Evolutionary conservation across 1,140 invertebrate genomes (phyloP).

Genomic region (Andricus grossulariae): DNA sequence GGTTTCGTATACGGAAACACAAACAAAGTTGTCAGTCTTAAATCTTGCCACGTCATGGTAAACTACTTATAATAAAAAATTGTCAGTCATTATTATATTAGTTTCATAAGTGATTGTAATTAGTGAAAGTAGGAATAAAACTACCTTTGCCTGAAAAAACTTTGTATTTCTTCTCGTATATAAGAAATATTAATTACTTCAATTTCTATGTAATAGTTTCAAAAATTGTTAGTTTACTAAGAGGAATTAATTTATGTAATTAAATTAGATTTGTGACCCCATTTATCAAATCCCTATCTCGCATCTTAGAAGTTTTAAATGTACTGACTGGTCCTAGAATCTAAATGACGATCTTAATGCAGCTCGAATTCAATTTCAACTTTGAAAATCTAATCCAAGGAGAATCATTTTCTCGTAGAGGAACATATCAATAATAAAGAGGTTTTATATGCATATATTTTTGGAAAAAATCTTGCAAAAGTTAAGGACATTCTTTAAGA

Average conservation of each 20-base stretch:
- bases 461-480: no score
- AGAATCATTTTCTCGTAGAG: neutral
- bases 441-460: neutral
- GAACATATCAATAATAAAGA: neutral
- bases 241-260: neutral
- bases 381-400: neutral
- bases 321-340: neutral
- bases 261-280: constrained; percentile 4
- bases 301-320: constrained; percentile 15
- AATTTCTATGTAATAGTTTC: neutral
- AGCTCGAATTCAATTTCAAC: constrained; percentile 5
- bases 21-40: neutral
- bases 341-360: constrained; percentile 17
- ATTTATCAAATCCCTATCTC: constrained; percentile 14
- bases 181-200: neutral
- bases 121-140: no score
- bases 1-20: neutral
- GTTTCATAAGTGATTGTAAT: no score
- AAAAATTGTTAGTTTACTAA: neutral
- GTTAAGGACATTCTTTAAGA: no score
- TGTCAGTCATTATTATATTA: no score
- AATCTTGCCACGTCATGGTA: neutral
- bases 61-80: neutral
- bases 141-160: no score
- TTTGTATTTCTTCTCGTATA: no score